Percentiles rank a stretch among this genome's conserved stretches.
Evolutionary conservation across 2,797 vertebrate species (phyloP).

Genomic region (Hipposideros larvatus): DNA sequence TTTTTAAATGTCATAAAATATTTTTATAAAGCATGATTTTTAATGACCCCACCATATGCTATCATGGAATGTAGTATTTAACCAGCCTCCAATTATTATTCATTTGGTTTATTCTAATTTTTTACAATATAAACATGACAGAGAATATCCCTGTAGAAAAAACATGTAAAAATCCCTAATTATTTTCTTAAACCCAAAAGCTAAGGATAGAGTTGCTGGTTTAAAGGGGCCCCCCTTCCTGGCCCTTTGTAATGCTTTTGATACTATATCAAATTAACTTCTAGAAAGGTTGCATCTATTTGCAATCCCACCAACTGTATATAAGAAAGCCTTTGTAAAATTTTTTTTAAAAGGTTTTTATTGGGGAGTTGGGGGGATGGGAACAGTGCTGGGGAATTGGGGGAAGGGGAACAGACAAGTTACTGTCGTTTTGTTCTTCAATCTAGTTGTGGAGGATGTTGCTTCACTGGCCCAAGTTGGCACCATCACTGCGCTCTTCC

Average conservation of each 20-base stretch:
- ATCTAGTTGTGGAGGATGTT: no score
- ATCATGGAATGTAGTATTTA: neutral
- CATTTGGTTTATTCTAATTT: neutral
- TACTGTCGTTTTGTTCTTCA: no score
- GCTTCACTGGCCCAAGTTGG: no score
- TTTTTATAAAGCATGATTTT: slow-evolving; percentile 26
- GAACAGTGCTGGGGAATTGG: no score
- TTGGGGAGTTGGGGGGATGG: no score
- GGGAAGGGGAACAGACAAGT: no score
- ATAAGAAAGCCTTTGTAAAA: neutral
- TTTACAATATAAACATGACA: slow-evolving; percentile 7
- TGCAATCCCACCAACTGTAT: neutral
- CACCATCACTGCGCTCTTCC: no score
- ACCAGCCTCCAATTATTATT: neutral
- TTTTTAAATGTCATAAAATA: neutral
- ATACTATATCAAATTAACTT: neutral
- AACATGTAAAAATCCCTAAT: neutral
- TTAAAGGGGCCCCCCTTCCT: neutral
- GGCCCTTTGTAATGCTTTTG: neutral
- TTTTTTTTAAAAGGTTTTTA: no score
- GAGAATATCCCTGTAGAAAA: slow-evolving; percentile 14
- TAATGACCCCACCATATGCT: neutral
- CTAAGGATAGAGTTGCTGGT: neutral
- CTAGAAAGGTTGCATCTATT: neutral
- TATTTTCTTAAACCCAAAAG: neutral